Percentiles rank a stretch among this genome's conserved stretches.
Evolutionary conservation across 2,113 vertebrate genomes (phyloP).

Genomic region (Cisticola juncidis): DNA sequence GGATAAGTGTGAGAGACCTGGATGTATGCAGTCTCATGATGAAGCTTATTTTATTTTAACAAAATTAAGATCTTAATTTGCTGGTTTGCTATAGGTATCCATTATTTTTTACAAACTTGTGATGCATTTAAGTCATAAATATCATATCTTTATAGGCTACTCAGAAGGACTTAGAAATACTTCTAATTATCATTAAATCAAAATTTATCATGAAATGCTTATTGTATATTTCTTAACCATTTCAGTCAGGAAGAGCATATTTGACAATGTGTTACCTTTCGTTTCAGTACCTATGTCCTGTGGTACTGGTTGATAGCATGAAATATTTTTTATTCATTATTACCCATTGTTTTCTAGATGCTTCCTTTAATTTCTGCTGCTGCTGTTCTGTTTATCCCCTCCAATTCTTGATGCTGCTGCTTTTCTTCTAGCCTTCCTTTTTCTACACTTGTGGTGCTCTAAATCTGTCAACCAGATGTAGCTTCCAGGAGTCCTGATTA

Average conservation of each 20-base stretch:
- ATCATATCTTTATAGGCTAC: neutral
- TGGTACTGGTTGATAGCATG: neutral
- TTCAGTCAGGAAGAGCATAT: neutral
- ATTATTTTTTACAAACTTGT: neutral
- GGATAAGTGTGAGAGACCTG: neutral
- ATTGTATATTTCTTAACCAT: neutral
- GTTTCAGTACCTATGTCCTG: neutral
- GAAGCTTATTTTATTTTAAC: neutral
- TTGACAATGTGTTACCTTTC: neutral
- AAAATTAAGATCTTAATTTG: neutral
- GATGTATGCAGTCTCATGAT: neutral
- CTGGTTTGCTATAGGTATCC: neutral
- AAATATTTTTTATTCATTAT: neutral
- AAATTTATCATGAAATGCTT: neutral
- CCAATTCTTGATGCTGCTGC: neutral
- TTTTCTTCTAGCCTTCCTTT: slow-evolving; percentile 13
- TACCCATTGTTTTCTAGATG: neutral
- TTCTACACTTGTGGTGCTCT: slow-evolving; percentile 26
- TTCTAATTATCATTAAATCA: neutral
- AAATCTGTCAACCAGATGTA: slow-evolving; percentile 63
- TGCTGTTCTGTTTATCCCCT: neutral
- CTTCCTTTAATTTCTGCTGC: neutral
- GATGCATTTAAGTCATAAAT: neutral
- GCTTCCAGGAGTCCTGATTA: slow-evolving; percentile 38
- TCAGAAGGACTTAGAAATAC: neutral